A percentile compares a stretch with the other conserved stretches of the same genome.
phyloP scores from a whole-genome alignment of 2,888 invertebrate species.

The Scaptomyza parva region DNA sequence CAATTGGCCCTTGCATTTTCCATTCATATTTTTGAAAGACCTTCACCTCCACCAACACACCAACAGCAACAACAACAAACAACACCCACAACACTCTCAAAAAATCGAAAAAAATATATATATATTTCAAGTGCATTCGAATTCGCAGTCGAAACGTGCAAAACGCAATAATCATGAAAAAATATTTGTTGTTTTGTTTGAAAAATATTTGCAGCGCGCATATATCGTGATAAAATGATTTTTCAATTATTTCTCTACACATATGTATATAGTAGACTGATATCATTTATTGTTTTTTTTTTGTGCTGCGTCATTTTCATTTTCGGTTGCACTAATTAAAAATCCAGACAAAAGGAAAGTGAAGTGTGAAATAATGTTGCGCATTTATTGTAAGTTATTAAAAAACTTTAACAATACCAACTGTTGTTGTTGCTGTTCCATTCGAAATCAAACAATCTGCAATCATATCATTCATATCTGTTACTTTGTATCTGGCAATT shows the following conservation, averaged over 20 bases:
- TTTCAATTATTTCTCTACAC: slow-evolving; percentile 35
- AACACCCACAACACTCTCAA: slow-evolving; percentile 8
- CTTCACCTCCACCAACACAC: slow-evolving; percentile 27
- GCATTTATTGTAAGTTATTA: slow-evolving; percentile 37
- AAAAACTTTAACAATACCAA: slow-evolving; percentile 3
- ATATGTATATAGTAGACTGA: slow-evolving; percentile 11
- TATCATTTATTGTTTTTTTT: slow-evolving; percentile 27
- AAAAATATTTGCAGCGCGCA: slow-evolving; percentile 29
- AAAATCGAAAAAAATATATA: slow-evolving; percentile 5
- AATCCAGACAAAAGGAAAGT: slow-evolving; percentile 58
- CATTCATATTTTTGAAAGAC: slow-evolving; percentile 35
- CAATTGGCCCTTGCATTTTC: slow-evolving; percentile 25
- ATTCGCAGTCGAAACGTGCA: slow-evolving; percentile 52
- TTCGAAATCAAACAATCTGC: slow-evolving; percentile 55
- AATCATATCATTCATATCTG: slow-evolving; percentile 58
- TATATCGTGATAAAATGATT: slow-evolving; percentile 57
- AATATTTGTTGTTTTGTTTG: slow-evolving; percentile 41
- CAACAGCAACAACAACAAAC: no score
- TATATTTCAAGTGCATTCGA: slow-evolving; percentile 48
- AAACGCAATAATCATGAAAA: slow-evolving; percentile 53
- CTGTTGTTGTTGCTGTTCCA: slow-evolving; percentile 35
- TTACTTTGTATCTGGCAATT: slow-evolving; percentile 45
- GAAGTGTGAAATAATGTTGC: slow-evolving; percentile 50
- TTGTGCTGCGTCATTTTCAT: slow-evolving; percentile 28
- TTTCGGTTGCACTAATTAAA: slow-evolving; percentile 50